phyloP scores from a whole-genome alignment of 35 echinoderm and acorn worm genomes.

The Strongylocentrotus purpuratus region DNA sequence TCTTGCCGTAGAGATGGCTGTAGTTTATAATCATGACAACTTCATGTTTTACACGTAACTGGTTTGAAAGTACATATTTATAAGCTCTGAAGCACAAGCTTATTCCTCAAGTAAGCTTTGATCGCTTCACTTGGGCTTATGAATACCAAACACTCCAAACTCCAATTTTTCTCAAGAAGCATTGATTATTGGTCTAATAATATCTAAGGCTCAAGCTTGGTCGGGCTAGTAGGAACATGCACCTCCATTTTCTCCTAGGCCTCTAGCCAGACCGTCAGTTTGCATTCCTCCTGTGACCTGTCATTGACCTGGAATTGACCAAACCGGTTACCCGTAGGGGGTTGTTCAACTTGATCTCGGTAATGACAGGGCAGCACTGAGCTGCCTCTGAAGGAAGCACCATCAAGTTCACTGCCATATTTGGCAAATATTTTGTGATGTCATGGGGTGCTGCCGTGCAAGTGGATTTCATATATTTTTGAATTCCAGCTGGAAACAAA shows the following conservation, averaged over 20 bases:
- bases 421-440: conserved; percentile 12
- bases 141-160: too few relatives aligned
- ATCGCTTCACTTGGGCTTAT: too few relatives aligned
- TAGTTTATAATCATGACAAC: too few relatives aligned
- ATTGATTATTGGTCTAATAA: not conserved
- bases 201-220: not conserved
- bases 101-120: too few relatives aligned
- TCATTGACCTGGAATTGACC: conserved; percentile 16
- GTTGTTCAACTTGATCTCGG: conserved; percentile 10
- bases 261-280: not conserved
- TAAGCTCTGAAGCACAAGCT: too few relatives aligned
- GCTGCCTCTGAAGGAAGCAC: not conserved
- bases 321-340: not conserved
- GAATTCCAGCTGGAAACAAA: not conserved
- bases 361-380: not conserved
- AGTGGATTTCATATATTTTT: not conserved
- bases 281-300: not conserved
- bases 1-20: too few relatives aligned
- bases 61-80: too few relatives aligned
- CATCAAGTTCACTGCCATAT: conserved; percentile 1
- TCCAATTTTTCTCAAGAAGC: not conserved
- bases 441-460: not conserved
- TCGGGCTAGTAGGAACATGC: not conserved
- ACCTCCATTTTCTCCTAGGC: not conserved
- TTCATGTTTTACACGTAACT: too few relatives aligned